Percentiles rank a stretch among this genome's conserved stretches.
Evolutionary conservation across 37 sponge, comb jelly and placozoan species (phyloP).

Genomic region (Geodia barretti): DNA sequence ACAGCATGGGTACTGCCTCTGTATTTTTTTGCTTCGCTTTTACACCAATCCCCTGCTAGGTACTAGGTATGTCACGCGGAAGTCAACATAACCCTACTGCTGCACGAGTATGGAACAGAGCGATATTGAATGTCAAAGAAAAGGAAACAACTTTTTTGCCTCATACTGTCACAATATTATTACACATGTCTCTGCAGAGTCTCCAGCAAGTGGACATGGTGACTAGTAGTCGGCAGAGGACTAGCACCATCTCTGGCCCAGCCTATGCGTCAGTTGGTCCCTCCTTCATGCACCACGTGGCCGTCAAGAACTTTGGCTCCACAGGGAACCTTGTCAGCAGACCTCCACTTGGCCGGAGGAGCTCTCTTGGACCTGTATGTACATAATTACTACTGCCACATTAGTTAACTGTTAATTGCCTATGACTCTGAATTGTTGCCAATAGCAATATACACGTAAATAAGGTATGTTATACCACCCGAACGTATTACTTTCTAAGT

Average conservation of each 20-base stretch:
- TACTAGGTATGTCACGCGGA: too few relatives aligned
- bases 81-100: too few relatives aligned
- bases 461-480: too few relatives aligned
- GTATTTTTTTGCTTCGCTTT: too few relatives aligned
- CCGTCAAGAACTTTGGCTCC: constrained; percentile 47
- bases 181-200: background rate
- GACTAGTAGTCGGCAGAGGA: background rate
- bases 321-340: constrained; percentile 40
- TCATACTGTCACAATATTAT: background rate
- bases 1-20: too few relatives aligned
- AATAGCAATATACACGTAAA: too few relatives aligned
- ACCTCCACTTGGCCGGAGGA: background rate
- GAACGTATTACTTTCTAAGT: too few relatives aligned
- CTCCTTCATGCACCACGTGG: constrained; percentile 17
- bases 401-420: background rate
- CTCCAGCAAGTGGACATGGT: background rate
- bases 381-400: background rate
- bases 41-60: too few relatives aligned
- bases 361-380: background rate
- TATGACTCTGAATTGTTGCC: background rate
- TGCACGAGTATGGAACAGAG: too few relatives aligned
- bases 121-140: too few relatives aligned
- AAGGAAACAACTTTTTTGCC: too few relatives aligned
- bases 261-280: constrained; percentile 40
- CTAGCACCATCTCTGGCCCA: constrained; percentile 9